Base-by-base conservation (phyloP, 2,113 vertebrate species). In the Sphyrna mokarran region DNA sequence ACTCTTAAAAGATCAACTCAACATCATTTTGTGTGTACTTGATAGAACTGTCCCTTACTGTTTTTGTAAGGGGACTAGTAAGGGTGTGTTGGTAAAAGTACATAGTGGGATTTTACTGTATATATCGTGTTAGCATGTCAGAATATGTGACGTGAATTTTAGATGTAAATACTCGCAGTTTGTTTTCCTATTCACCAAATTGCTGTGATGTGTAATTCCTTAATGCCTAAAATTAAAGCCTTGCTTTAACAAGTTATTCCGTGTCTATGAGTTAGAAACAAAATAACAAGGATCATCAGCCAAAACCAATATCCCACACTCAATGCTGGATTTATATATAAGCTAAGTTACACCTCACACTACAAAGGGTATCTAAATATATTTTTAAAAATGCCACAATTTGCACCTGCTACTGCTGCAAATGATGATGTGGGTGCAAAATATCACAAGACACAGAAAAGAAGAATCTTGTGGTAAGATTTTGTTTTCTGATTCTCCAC, bases 101-200 rank as follows among this genome's bases (percentile, higher is more conserved):
- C 23, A 72, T 95, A 98, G 97, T 97, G 98, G 98, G 98, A 98
- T 98, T 98, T 98, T 98, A 98, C 98, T 99, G 98, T 99, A 99
- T 98, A 99, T 99, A 99, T 98, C 98, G 98, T 99, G 98, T 98
- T 98, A 98, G 99, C 99, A 99, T 99, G 99, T 98, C 94, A 98
- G 98, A 98, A 97, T 98, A 98, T 98, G 98, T 98, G 98, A 98
- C 98, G 98, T 99, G 98, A 98, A 98, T 98, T 98, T 98, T 98
- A 98, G 98, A 98, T 99, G 98, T 98, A 99, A 98, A 99, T 98
- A 99, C 96, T 96, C 86, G 18, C 85, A 87, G 96, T 97, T 97
- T 96, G 96, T 97, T 97, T 97, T 97, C 97, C 98, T 97, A 97
- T 97, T 98, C 98, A 98, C 98, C 98, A 97, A 97, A 98, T 98